These are phyloP conservation scores for Chaetodon auriga DNA, from an alignment of 2,113 vertebrate genomes.

Conservation along the genomic window DNA sequence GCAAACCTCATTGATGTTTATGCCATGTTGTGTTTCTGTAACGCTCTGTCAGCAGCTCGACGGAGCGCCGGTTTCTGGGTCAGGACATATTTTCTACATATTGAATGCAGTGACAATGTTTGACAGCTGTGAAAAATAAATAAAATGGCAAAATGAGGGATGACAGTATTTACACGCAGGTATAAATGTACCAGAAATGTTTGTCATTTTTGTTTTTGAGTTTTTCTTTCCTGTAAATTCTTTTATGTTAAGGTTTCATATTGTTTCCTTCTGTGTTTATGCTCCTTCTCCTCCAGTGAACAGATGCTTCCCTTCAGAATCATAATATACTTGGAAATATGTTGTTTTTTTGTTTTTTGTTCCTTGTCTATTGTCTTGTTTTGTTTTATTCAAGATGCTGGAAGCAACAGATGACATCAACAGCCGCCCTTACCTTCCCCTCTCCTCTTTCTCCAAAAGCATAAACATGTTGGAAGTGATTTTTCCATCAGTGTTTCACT, in stretches of 20 bases:
- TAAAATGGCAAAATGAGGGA: not conserved
- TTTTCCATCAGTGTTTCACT: constrained; percentile 6
- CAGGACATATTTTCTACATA: not conserved
- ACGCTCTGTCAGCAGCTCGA: constrained; percentile 7
- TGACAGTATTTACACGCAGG: not conserved
- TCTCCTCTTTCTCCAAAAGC: not conserved
- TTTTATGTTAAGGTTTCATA: not conserved
- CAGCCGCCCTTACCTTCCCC: not conserved
- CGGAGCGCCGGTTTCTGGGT: constrained; percentile 1
- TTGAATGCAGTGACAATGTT: constrained; percentile 7
- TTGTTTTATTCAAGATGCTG: constrained; percentile 16
- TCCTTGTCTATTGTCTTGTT: not conserved
- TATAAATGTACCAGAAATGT: not conserved
- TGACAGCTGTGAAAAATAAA: not conserved
- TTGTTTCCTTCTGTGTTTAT: constrained; percentile 40
- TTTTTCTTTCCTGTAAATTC: not conserved
- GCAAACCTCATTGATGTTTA: not conserved
- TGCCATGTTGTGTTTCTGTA: constrained; percentile 7
- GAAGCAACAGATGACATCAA: constrained; percentile 15
- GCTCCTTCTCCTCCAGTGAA: not conserved
- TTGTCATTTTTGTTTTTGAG: not conserved
- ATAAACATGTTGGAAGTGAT: not conserved
- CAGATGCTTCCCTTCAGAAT: constrained; percentile 43
- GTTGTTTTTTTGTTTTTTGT: not conserved
- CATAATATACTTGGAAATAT: not conserved